Evolutionary conservation across 2,113 vertebrate genomes (phyloP), one percentile per base, ranked within the genome.

Genomic region (Paramormyrops kingsleyae): DNA sequence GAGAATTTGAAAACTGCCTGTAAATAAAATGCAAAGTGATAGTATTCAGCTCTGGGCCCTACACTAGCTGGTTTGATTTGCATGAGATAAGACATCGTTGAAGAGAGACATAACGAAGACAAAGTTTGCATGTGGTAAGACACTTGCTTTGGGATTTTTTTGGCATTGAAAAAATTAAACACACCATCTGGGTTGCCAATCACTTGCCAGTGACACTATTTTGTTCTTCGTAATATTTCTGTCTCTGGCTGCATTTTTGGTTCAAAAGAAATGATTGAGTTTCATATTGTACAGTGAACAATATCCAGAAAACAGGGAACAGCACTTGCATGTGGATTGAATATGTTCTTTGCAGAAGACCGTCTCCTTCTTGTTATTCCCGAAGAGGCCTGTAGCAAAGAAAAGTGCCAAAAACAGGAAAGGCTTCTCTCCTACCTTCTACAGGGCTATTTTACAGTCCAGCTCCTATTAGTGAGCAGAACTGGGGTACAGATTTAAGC

Each of bases 401-500:
- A 89, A 66, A 50, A 89, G 35, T 46, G 52, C 31, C 35, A 90
- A 21, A 77, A 39, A 27, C 47, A 53, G 35, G 39, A 6, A 66
- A 53, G 50, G 39, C 80, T 89, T 46, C 89, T 90, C 91, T 90
- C 89, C 42, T 85, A 47, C 83, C 42, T 85, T 24, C 31, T 44
- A 90, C 6, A 5, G 91, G 90, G 92, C 90, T 92, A 92, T 90
- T 92, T 89, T 59, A 70, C 93, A 92, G 94, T 94, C 77, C 90
- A 92, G 90, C 89, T 53, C 31, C 49, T n/a, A n/a, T 89, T 70
- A 88, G 17, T 49, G 27, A 47, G 74, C 92, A 92, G 92, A 94
- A 91, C 91, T 3, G 91, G 90, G 92, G 91, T 89, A 88, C 89
- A 90, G 91, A 93, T 93, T 93, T 92, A 90, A 92, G 93, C 94